Evolutionary conservation across 2,113 vertebrate genomes (phyloP).

Genomic region (Poeciliopsis turrubarensis): DNA sequence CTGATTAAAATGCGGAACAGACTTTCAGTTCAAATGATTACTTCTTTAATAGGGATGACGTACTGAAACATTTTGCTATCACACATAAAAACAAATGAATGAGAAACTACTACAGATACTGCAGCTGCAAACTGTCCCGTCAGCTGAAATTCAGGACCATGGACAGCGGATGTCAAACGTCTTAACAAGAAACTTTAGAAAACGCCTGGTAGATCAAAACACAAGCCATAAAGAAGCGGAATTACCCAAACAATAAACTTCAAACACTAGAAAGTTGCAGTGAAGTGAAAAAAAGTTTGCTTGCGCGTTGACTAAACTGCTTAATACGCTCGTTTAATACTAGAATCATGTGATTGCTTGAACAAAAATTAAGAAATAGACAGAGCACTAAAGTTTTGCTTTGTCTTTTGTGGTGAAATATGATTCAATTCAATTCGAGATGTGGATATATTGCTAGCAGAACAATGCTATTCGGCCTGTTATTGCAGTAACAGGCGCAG

Average conservation of each 20-base stretch:
- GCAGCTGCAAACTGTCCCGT: not conserved
- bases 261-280: not conserved
- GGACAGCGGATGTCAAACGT: slow-evolving; percentile 64
- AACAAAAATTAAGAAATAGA: not conserved
- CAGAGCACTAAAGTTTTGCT: not conserved
- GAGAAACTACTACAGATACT: no score
- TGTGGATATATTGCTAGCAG: slow-evolving; percentile 20
- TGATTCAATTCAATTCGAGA: not conserved
- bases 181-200: slow-evolving; percentile 21
- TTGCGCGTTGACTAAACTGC: not conserved
- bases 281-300: slow-evolving; percentile 1
- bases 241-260: not conserved
- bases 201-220: not conserved
- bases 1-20: no score
- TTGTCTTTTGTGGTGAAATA: not conserved
- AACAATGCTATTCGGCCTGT: slow-evolving; percentile 40
- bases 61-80: no score
- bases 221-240: not conserved
- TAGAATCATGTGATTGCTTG: not conserved
- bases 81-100: no score
- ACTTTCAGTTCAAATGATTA: no score
- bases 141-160: slow-evolving; percentile 69
- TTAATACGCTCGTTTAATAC: slow-evolving; percentile 7
- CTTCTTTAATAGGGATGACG: no score
- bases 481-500: slow-evolving; percentile 8